phyloP scores from a whole-genome alignment of 2,797 vertebrate species.

The Channa striata region DNA sequence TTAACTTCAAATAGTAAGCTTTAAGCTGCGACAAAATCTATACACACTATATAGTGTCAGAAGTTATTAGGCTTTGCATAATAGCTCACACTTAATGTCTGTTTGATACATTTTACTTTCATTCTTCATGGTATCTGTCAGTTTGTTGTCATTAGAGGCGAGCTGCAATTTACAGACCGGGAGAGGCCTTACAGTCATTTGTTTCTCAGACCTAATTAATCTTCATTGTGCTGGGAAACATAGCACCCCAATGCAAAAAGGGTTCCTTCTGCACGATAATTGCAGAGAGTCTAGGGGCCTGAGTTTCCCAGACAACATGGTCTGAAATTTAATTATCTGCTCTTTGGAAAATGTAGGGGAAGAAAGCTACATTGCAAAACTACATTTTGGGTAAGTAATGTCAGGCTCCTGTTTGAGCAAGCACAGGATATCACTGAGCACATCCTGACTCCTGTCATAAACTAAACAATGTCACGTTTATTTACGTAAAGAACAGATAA shows the following conservation, averaged over 20 bases:
- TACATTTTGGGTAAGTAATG: slow-evolving; percentile 78
- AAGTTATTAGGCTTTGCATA: slow-evolving; percentile 9
- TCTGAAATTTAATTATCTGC: slow-evolving; percentile 85
- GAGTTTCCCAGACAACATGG: slow-evolving; percentile 81
- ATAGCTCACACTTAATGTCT: neutral
- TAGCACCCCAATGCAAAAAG: slow-evolving; percentile 82
- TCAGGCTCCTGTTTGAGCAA: slow-evolving; percentile 69
- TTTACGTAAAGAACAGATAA: slow-evolving; percentile 37
- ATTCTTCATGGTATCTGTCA: slow-evolving; percentile 37
- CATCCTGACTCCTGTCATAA: slow-evolving; percentile 56
- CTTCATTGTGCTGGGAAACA: slow-evolving; percentile 82
- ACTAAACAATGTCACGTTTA: slow-evolving; percentile 64
- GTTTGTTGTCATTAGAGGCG: slow-evolving; percentile 56
- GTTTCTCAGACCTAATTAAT: slow-evolving; percentile 81
- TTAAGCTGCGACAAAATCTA: neutral
- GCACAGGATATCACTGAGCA: slow-evolving; percentile 58
- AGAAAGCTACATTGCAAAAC: slow-evolving; percentile 77
- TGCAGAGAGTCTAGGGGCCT: slow-evolving; percentile 78
- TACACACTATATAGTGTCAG: neutral
- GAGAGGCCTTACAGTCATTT: slow-evolving; percentile 73
- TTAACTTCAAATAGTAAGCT: neutral
- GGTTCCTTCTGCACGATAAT: slow-evolving; percentile 80
- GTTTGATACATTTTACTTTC: slow-evolving; percentile 13
- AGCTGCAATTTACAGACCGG: slow-evolving; percentile 62
- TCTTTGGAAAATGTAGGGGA: slow-evolving; percentile 80